Base-by-base conservation (phyloP, 1,140 invertebrate genomes). In the Drosophila lacteicornis region DNA sequence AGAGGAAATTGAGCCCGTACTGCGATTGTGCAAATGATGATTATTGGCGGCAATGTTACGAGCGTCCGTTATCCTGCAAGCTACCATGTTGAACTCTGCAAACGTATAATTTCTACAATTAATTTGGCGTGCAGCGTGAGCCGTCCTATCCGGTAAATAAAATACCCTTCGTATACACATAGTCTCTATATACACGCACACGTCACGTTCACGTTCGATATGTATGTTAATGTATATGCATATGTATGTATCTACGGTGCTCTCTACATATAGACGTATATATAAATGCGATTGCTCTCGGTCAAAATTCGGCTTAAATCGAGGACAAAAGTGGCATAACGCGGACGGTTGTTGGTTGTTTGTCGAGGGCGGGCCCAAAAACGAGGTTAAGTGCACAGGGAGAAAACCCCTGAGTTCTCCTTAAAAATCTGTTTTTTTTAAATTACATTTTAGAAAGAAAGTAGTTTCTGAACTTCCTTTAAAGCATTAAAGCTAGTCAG, bases 51-150 rank as follows among this genome's bases (percentile, higher is more conserved):
- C 96, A 92, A 97, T 97, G 93, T 97, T 97, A 94, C 97, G 96
- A 81, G 97, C 95, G 93, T 98, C 97, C 85, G 97, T 97, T 92
- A 98, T 96, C 93, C 97, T 96, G 95, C 97, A 98, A 93, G 97
- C 97, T 94, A 99, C 98, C 97, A 98, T 98, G 94, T 98, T 98
- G 95, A 98, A 98, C 94, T 97, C 98, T 98, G 96, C 94, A 97
- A 96, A 91, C 94, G 94, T 94, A 95, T 95, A 90, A 95, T 95
- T 94, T 95, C 94, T 95, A 93, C 82, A 94, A 94, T 95, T 94
- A 95, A 94, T 93, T 94, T 91, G 94, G 94, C 84, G 84, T 91
- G 91, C 90, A 93, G 91, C 68, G 91, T 93, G 73, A 92, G 91
- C 92, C 92, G 68, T 92, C 91, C 92, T 91, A 91, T 92, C 82